These are phyloP conservation scores for Dicyrtomina minuta DNA, from an alignment of 2,888 invertebrate genomes.

Conservation along the genomic window DNA sequence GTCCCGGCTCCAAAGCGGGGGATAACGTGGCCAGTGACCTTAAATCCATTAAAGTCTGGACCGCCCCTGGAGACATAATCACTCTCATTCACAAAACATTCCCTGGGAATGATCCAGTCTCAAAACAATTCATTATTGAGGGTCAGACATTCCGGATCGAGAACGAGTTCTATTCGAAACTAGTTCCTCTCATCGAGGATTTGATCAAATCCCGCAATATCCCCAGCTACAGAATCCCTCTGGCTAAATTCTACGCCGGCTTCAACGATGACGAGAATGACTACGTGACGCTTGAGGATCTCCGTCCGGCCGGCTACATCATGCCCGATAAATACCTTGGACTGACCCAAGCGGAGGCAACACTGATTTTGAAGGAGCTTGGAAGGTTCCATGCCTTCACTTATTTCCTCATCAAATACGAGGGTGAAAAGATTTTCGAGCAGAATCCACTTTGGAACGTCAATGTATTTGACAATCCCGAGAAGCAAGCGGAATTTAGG, in stretches of 20 bases:
- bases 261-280: slow-evolving; percentile 27
- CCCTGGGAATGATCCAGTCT: slow-evolving; percentile 5
- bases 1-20: slow-evolving; percentile 21
- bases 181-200: slow-evolving; percentile 8
- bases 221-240: neutral
- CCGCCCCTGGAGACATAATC: slow-evolving; percentile 8
- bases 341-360: slow-evolving; percentile 29
- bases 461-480: neutral
- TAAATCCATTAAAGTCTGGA: slow-evolving; percentile 15
- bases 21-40: slow-evolving; percentile 34
- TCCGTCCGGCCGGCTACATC: slow-evolving; percentile 40
- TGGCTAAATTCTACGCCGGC: slow-evolving; percentile 24
- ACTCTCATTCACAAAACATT: slow-evolving; percentile 29
- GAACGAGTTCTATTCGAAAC: slow-evolving; percentile 9
- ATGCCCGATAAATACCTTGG: slow-evolving; percentile 45
- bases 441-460: neutral
- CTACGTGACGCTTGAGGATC: slow-evolving; percentile 42
- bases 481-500: slow-evolving; percentile 5
- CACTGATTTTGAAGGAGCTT: slow-evolving; percentile 34
- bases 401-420: slow-evolving; percentile 26
- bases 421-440: slow-evolving; percentile 34
- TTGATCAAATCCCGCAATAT: neutral
- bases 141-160: slow-evolving; percentile 18
- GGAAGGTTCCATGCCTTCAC: slow-evolving; percentile 44
- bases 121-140: neutral